Evolutionary conservation across 30 jellyfish, hydroid and myxozoan genomes (phyloP).

Genomic region (Aurelia sp.): DNA sequence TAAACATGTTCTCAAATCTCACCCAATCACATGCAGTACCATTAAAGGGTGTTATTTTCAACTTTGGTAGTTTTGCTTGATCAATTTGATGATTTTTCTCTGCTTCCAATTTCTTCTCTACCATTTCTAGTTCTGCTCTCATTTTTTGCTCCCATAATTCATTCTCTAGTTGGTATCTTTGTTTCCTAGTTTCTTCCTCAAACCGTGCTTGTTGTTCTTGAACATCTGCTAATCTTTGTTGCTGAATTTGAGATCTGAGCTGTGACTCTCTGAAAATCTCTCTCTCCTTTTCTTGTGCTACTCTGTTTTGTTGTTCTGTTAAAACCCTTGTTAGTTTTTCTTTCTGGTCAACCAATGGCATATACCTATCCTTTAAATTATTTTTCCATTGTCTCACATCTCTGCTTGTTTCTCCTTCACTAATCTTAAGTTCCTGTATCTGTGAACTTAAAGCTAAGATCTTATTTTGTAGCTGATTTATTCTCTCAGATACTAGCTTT

Average conservation of each 20-base stretch:
- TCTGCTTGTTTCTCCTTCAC: constrained; percentile 16
- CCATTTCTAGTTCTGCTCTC: constrained; percentile 72
- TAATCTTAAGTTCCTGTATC: constrained; percentile 43
- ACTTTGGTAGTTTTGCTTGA: no score
- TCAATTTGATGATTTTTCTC: no score
- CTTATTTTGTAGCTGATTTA: constrained; percentile 34
- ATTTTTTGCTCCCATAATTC: constrained; percentile 50
- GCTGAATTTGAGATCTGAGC: constrained; percentile 51
- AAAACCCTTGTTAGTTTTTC: constrained; percentile 49
- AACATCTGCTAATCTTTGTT: constrained; percentile 51
- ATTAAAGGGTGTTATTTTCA: no score
- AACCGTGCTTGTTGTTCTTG: constrained; percentile 58
- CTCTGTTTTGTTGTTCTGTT: constrained; percentile 51
- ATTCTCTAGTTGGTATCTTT: constrained; percentile 55
- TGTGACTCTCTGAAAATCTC: constrained; percentile 64
- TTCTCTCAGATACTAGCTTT: constrained; percentile 45
- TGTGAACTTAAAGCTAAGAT: constrained; percentile 23
- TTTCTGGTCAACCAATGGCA: constrained; percentile 59
- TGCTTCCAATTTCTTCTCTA: constrained; percentile 56
- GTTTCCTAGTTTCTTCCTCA: constrained; percentile 61
- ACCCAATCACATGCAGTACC: no score
- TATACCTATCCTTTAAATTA: constrained; percentile 53
- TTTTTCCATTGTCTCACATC: constrained; percentile 57
- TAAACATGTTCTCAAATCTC: no score
- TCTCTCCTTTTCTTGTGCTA: constrained; percentile 50